Base-by-base conservation (phyloP, 2,888 invertebrate genomes). In the Gymnosoma rotundatum region DNA sequence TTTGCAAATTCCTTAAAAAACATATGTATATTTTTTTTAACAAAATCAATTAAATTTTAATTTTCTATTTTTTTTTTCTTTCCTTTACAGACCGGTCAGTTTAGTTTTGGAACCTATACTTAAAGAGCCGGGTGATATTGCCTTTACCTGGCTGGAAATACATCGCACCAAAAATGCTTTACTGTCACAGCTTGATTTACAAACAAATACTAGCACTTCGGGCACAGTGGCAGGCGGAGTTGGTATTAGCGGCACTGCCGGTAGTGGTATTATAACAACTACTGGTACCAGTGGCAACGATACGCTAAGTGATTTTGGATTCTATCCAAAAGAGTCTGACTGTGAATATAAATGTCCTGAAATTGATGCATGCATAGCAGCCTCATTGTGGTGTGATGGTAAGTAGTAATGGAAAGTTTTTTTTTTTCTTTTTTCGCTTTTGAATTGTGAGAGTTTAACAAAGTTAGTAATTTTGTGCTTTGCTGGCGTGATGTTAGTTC, bases 141-240 rank as follows among this genome's bases (percentile, higher is more conserved):
- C 95, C n/a, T 94, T 96, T 88, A 94, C 95, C 79, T 97, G 96
- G 96, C 93, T 96, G 90, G 95, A 95, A 90, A 95, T 95, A 86
- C 94, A 93, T 78, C 93, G 95, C 87, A 94, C 94, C 64, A 93
- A 94, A 86, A 94, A 94, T 48, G 94, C 95, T 25, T 92, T 94
- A 42, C 92, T 94, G 87, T 94, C 94, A 90, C 94, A 94, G 91
- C 93, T 93, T 87, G 93, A 93, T 88, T 89, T 91, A 83, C 91
- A 91, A 87, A 91, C 89, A 78, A 92, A 91, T 87, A 87, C 89
- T 80, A 91, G 89, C 86, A 87, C 80, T 8, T 73, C 85, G 87
- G 85, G 72, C 84, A 87, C 84, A 2, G 86, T 73, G 20, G 61
- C 66, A 14, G 88, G 79, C n/a, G 54, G 70, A 18, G 75, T 85